These are phyloP conservation scores for Chrysolina americana DNA, from an alignment of 2,888 invertebrate genomes.

Conservation along the genomic window DNA sequence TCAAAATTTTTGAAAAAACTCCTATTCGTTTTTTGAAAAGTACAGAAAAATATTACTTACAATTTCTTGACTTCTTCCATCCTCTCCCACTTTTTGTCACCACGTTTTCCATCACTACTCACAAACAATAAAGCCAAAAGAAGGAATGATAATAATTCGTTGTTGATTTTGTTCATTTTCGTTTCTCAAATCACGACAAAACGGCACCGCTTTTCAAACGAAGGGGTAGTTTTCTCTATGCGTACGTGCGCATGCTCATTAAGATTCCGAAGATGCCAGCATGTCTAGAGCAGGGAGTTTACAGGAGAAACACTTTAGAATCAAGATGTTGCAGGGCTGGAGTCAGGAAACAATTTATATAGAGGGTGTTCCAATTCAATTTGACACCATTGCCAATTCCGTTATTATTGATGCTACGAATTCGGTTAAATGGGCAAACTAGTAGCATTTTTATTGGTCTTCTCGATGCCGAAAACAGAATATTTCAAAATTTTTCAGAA, in stretches of 20 bases:
- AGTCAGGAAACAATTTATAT: not conserved
- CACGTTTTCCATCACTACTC: conserved; percentile 7
- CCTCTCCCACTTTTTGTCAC: conserved; percentile 23
- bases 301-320: not conserved
- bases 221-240: not conserved
- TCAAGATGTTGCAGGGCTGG: not conserved
- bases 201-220: conserved; percentile 33
- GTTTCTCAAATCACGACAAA: conserved; percentile 25
- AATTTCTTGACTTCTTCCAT: conserved; percentile 35
- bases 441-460: too few species aligned
- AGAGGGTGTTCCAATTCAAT: too few species aligned
- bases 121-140: conserved; percentile 24
- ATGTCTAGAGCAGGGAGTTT: conserved; percentile 28
- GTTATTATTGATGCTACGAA: too few species aligned
- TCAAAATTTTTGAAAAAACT: too few species aligned
- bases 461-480: too few species aligned
- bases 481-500: too few species aligned
- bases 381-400: too few species aligned
- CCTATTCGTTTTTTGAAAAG: not conserved
- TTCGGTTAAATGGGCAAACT: too few species aligned
- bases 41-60: conserved; percentile 27
- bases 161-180: conserved; percentile 3
- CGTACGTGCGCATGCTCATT: conserved; percentile 32
- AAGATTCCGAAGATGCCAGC: conserved; percentile 32
- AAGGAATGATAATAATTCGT: not conserved